Evolutionary conservation across 2,888 invertebrate genomes (phyloP).

Genomic region (Protophormia terraenovae): DNA sequence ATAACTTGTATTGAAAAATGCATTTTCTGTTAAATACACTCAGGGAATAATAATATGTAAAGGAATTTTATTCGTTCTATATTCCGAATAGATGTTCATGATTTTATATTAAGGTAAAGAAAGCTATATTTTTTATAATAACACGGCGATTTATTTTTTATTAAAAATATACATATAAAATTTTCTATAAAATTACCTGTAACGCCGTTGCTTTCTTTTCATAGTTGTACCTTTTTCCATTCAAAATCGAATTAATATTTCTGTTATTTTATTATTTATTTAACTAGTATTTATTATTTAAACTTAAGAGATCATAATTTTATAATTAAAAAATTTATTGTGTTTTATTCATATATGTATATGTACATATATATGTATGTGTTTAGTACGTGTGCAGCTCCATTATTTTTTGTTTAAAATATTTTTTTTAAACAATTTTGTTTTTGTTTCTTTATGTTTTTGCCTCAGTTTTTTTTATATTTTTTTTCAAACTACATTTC

Average conservation of each 20-base stretch:
- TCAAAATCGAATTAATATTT: conserved; percentile 46
- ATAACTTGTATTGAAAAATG: not conserved
- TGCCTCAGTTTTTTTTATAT: conserved; percentile 35
- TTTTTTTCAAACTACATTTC: conserved; percentile 55
- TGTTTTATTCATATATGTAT: not conserved
- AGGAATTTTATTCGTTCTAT: no score
- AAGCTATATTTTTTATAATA: no score
- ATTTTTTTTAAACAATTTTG: conserved; percentile 44
- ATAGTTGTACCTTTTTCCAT: conserved; percentile 80
- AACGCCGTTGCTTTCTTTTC: conserved; percentile 84
- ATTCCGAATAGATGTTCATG: no score
- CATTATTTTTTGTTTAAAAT: conserved; percentile 48
- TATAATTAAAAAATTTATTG: conserved; percentile 23
- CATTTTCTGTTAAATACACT: no score
- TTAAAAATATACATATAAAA: not conserved
- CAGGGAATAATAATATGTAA: no score
- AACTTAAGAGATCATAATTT: conserved; percentile 9
- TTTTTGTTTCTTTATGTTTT: conserved; percentile 19
- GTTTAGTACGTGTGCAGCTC: conserved; percentile 57
- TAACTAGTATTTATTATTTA: conserved; percentile 42
- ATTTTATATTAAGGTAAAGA: no score
- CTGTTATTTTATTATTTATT: not conserved
- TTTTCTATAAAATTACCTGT: conserved; percentile 81
- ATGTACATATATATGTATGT: not conserved
- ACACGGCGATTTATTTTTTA: no score